phyloP scores from a whole-genome alignment of 37 sponge, comb jelly and placozoan species.

The Trichoplax adhaerens region DNA sequence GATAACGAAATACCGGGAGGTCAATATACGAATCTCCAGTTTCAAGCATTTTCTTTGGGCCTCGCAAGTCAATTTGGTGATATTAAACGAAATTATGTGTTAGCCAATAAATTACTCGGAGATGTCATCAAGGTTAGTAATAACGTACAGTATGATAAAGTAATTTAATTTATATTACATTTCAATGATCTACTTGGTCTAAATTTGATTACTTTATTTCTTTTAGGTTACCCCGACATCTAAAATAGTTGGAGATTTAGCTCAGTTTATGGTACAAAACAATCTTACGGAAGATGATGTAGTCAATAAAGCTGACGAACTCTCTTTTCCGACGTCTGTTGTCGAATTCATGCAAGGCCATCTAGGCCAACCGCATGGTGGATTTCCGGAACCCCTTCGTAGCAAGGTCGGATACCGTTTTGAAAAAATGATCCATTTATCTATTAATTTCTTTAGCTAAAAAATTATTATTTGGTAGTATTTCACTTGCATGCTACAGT shows the following conservation, averaged over 20 bases:
- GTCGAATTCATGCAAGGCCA: constrained; percentile 12
- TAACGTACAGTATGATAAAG: too few species aligned
- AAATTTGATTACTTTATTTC: too few species aligned
- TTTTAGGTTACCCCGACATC: too few species aligned
- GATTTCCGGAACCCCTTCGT: constrained; percentile 22
- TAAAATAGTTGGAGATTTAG: constrained; percentile 20
- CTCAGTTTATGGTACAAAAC: constrained; percentile 24
- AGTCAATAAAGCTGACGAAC: constrained; percentile 6
- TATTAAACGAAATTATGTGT: constrained; percentile 9
- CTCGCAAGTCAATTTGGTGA: constrained; percentile 9
- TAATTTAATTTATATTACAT: too few species aligned
- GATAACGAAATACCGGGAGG: constrained; percentile 20
- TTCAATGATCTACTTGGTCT: too few species aligned
- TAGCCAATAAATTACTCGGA: constrained; percentile 11
- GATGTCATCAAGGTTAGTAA: constrained; percentile 12
- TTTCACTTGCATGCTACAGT: too few species aligned
- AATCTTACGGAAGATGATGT: constrained; percentile 16
- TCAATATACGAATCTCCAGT: constrained; percentile 20
- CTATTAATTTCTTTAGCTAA: too few species aligned
- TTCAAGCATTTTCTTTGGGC: constrained; percentile 14
- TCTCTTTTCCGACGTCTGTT: constrained; percentile 13
- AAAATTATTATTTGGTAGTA: too few species aligned
- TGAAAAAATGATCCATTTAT: too few species aligned
- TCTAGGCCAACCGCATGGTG: constrained; percentile 17
- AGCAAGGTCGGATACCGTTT: constrained; percentile 7